Percentiles rank a stretch among this genome's conserved stretches.
These are phyloP conservation scores for Myotis planiceps DNA, from an alignment of 2,797 vertebrate genomes.

Conservation along the genomic window DNA sequence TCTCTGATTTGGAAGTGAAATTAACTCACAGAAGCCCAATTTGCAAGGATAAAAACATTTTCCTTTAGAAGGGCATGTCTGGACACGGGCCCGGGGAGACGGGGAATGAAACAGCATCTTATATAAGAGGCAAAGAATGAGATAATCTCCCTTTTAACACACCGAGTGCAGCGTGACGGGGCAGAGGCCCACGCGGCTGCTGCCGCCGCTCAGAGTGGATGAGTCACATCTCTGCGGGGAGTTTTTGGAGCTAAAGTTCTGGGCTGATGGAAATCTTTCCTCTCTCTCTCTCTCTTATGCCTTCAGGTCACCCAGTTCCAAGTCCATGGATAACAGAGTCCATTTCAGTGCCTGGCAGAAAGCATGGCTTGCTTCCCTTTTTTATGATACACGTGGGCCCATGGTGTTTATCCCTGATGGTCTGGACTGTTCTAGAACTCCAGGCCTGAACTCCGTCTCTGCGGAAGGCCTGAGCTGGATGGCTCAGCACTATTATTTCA, in stretches of 20 bases:
- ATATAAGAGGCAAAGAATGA: background rate
- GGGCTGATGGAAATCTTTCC: background rate
- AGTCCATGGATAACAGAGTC: background rate
- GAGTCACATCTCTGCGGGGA: background rate
- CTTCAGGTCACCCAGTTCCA: background rate
- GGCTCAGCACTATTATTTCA: background rate
- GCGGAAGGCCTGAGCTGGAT: background rate
- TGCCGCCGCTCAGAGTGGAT: background rate
- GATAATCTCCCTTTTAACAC: background rate
- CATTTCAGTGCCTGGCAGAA: background rate
- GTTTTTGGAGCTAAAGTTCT: background rate
- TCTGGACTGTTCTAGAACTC: background rate
- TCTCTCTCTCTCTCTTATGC: background rate
- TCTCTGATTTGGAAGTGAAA: constrained; percentile 23
- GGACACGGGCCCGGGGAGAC: background rate
- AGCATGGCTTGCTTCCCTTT: background rate
- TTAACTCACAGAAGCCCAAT: background rate
- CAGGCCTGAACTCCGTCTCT: background rate
- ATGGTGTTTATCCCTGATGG: background rate
- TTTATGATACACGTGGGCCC: background rate
- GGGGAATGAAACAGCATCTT: background rate
- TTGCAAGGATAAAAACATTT: background rate
- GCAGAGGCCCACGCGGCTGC: background rate
- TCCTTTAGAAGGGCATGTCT: background rate
- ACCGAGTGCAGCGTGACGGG: background rate